These are phyloP conservation scores for Neogobius melanostomus DNA, from an alignment of 2,113 vertebrate genomes.

Conservation along the genomic window DNA sequence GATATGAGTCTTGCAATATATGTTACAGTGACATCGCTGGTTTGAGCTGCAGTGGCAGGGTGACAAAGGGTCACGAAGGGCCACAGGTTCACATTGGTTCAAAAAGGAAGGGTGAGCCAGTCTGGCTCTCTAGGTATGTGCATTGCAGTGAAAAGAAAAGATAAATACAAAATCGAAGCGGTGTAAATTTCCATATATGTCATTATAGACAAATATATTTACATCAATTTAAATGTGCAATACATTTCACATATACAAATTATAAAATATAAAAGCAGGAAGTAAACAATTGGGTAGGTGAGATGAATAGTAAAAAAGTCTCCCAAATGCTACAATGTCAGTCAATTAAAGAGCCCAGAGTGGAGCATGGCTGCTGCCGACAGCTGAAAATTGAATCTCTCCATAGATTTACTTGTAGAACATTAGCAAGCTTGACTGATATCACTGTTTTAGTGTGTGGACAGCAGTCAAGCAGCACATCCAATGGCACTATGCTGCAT, in stretches of 20 bases:
- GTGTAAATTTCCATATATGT: neutral
- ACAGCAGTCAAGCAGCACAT: slow-evolving; percentile 23
- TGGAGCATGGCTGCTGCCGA: slow-evolving; percentile 25
- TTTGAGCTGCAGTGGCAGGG: neutral
- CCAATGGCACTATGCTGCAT: slow-evolving; percentile 16
- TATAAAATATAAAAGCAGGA: no score
- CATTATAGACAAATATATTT: neutral
- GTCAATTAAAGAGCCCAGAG: neutral
- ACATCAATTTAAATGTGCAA: neutral
- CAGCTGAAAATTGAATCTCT: slow-evolving; percentile 23
- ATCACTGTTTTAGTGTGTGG: slow-evolving; percentile 26
- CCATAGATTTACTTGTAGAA: slow-evolving; percentile 31
- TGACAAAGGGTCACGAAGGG: slow-evolving; percentile 3
- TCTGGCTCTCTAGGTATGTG: neutral
- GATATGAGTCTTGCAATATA: neutral
- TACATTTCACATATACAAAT: no score
- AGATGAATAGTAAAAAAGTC: neutral
- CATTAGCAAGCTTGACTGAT: slow-evolving; percentile 25
- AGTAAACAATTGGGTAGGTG: neutral
- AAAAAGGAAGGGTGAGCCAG: neutral
- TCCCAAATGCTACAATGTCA: slow-evolving; percentile 2
- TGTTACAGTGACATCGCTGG: slow-evolving; percentile 3
- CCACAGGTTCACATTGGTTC: neutral
- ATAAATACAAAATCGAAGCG: neutral
- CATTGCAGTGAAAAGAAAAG: neutral